phyloP scores from a whole-genome alignment of 2,888 invertebrate genomes.

The Agelastica alni region DNA sequence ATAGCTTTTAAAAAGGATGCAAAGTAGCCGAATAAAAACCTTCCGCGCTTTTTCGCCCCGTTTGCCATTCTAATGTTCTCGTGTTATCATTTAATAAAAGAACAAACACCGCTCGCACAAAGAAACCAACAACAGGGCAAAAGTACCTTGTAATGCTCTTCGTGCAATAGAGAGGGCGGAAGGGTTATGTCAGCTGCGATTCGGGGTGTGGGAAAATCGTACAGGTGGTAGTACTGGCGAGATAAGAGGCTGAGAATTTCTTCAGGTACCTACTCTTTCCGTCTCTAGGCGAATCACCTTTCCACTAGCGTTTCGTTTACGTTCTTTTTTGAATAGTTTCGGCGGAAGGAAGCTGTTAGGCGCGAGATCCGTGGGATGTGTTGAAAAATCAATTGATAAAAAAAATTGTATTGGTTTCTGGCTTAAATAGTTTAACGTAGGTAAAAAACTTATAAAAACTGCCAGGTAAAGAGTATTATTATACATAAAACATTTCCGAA shows the following conservation, averaged over 20 bases:
- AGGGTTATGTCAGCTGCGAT: constrained; percentile 53
- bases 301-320: constrained; percentile 20
- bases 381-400: constrained; percentile 29
- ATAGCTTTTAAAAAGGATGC: too few species aligned
- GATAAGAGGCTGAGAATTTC: constrained; percentile 31
- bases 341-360: constrained; percentile 29
- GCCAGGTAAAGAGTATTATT: background rate
- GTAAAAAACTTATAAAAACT: background rate
- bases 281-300: constrained; percentile 17
- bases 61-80: constrained; percentile 6
- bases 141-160: constrained; percentile 27
- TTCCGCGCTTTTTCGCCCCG: too few species aligned
- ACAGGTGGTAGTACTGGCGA: constrained; percentile 49
- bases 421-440: background rate
- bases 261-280: constrained; percentile 26
- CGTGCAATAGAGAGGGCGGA: constrained; percentile 44
- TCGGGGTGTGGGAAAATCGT: constrained; percentile 54
- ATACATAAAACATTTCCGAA: too few species aligned
- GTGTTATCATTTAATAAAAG: constrained; percentile 9
- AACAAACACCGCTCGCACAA: constrained; percentile 17
- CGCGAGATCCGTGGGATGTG: constrained; percentile 9
- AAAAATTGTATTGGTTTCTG: constrained; percentile 5
- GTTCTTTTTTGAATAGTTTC: constrained; percentile 26
- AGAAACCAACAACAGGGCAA: constrained; percentile 25
- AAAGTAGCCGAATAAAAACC: too few species aligned